phyloP scores from a whole-genome alignment of 2,113 vertebrate genomes.

The Lipotes vexillifer region DNA sequence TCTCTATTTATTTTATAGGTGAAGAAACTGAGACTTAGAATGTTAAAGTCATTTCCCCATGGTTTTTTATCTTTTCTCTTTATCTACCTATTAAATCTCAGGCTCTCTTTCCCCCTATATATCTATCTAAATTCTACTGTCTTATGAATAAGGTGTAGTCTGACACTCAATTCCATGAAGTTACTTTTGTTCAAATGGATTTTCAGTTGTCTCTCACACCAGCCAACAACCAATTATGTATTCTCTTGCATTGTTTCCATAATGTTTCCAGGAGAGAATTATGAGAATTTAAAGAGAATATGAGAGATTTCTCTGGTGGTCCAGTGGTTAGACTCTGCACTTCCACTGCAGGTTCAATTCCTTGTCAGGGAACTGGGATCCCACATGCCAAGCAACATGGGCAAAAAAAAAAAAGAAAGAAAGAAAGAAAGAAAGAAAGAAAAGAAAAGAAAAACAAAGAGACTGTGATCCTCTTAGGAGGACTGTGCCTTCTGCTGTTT shows the following conservation, averaged over 20 bases:
- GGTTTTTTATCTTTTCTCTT: neutral
- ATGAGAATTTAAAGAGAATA: neutral
- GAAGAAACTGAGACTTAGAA: neutral
- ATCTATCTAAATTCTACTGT: neutral
- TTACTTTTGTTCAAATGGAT: neutral
- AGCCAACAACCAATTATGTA: neutral
- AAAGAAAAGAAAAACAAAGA: too few relatives aligned
- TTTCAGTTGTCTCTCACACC: neutral
- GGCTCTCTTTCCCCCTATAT: rapidly evolving
- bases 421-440: too few relatives aligned
- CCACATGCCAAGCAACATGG: too few relatives aligned
- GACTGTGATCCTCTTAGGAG: neutral
- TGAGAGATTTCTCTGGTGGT: too few relatives aligned
- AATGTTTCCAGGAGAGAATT: neutral
- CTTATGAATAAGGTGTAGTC: neutral
- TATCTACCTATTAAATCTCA: neutral
- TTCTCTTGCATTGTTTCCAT: neutral
- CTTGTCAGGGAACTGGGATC: too few relatives aligned
- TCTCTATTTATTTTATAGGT: neutral
- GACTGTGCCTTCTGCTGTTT: neutral
- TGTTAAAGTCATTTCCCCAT: neutral
- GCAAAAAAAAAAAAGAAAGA: too few relatives aligned
- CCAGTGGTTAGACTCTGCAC: too few relatives aligned
- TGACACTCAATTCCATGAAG: neutral
- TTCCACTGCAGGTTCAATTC: too few relatives aligned